Percentiles rank a stretch among this genome's conserved stretches.
Evolutionary conservation across 2,888 invertebrate species (phyloP).

Genomic region (Linyphia triangularis): DNA sequence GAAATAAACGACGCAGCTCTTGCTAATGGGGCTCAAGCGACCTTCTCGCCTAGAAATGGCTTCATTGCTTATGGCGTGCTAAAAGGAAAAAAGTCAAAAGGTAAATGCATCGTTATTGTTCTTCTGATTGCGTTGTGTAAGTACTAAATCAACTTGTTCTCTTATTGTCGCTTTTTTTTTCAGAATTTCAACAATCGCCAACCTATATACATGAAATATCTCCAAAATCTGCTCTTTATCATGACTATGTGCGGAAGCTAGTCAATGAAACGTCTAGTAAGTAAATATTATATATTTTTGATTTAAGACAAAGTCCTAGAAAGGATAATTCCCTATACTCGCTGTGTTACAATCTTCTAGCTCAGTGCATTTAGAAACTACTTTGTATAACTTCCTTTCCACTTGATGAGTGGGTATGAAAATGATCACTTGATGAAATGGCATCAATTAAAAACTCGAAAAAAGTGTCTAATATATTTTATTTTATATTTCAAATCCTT

Average conservation of each 20-base stretch:
- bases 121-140: background rate
- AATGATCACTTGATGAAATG: no score
- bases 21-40: slow-evolving; percentile 25
- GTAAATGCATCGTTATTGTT: background rate
- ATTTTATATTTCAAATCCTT: no score
- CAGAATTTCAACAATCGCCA: background rate
- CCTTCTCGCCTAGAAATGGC: slow-evolving; percentile 41
- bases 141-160: background rate
- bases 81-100: background rate
- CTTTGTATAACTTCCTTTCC: no score
- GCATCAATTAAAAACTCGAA: no score
- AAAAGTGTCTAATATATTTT: no score
- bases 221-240: slow-evolving; percentile 41
- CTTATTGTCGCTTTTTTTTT: background rate
- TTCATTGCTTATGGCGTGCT: slow-evolving; percentile 51
- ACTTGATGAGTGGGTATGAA: no score
- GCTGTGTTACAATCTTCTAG: no score
- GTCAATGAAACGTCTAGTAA: slow-evolving; percentile 71
- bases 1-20: slow-evolving; percentile 55
- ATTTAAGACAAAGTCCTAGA: no score
- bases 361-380: no score
- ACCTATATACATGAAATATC: slow-evolving; percentile 57
- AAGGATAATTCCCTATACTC: no score
- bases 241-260: slow-evolving; percentile 61
- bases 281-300: slow-evolving; percentile 3